Evolutionary conservation across 2,888 invertebrate genomes (phyloP), one percentile per base, ranked within the genome.

Genomic region (Xestobium rufovillosum): DNA sequence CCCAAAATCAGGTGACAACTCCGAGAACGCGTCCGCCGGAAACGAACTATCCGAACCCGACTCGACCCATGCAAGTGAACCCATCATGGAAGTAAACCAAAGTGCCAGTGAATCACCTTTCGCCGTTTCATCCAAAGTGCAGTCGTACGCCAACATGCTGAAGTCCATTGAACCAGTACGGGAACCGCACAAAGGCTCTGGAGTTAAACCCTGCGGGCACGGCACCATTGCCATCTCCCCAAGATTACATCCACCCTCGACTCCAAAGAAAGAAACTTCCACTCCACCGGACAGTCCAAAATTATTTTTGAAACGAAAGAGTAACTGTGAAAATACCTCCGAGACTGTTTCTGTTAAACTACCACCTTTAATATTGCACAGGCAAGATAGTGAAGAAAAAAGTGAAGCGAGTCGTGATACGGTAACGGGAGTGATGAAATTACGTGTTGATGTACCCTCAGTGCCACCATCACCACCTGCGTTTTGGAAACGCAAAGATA

Each of bases 141-240:
- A 36, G 27, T 48, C 54, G 32, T 52, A 53, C 47, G 50, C 53
- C 14, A 47, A 38, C 34, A 43, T 45, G 14, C 26, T 52, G 3
- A 48, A 47, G 35, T 45, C 42, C n/a, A 33, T 41, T 8, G 49
- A 46, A 34, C 14, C 31, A 28, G 25, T 29, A 12, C 14, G 14
- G n/a, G 6, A 32, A 36, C 16, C 30, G 41, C 10, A 36, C 37
- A 3, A 8, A 16, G 33, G 39, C 8, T 28, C 40, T 4, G 10
- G 49, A 34, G 65, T 65, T 3, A 65, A 63, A 42, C 65, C 65
- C 1, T 64, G 64, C 42, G 64, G 64, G 11, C 65, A 65, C 40
- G 65, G 64, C 10, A 65, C 64, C 6, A 49, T 59, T 3, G 64
- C 63, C 3, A 58, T 65, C 28, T 39, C 58, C 16, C 63, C 65